Evolutionary conservation across 2,113 vertebrate genomes (phyloP), one percentile per base, ranked within the genome.

Genomic region (Leptobrachium leishanense): DNA sequence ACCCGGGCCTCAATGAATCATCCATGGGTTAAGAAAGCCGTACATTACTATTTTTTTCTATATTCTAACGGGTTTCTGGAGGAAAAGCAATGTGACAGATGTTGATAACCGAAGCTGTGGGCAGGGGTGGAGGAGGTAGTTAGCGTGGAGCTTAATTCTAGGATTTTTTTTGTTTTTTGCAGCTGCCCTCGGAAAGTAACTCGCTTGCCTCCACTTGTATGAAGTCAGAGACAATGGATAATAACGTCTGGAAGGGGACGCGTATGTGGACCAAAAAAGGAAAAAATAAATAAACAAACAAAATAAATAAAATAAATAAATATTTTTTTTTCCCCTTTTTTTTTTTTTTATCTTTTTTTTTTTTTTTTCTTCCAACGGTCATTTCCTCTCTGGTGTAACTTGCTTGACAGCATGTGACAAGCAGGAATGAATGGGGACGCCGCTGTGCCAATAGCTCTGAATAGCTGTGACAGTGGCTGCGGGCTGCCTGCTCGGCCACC

Each of bases 311-410:
- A 31, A 31, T 31, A 31, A 31, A 31, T 31, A 31, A 31, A 31
- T 31, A 31, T 31, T 31, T 31, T 31, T 31, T 31, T 31, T 31
- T 31, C 1, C 20, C 20, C 20, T 1, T 31, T 31, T 31, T 31
- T 31, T 31, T 31, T 31, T 31, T 31, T 31, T 50, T 1, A 4
- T 50, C 46, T 50, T 50, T 50, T 50, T 86, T 86, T 87, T 88
- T 89, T 83, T 76, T 65, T 13, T 72, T 72, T 64, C 57, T 85
- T 88, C 85, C 88, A 95, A 95, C 92, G 90, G 91, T 86, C 91
- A 94, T 94, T 95, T 95, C 92, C 93, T 95, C 90, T 90, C 88
- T 92, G 88, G 92, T 94, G 88, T 90, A 94, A 93, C 91, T 91
- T 92, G 89, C 92, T 92, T 91, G 93, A 95, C 91, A 93, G 91